phyloP scores from a whole-genome alignment of 2,797 vertebrate genomes.

The Oreonectes daqikongensis region DNA sequence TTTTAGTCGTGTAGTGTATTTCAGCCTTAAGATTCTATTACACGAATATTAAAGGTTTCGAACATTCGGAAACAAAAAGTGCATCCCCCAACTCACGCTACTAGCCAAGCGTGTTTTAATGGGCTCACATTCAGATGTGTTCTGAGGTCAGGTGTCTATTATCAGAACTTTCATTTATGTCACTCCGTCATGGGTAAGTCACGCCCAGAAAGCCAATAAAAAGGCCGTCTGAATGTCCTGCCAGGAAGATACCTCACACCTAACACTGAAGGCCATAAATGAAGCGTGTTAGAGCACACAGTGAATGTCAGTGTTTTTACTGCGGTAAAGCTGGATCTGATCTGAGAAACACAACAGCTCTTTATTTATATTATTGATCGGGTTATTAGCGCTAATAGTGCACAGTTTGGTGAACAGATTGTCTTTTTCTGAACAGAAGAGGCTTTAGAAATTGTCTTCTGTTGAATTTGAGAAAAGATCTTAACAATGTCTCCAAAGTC shows the following conservation, averaged over 20 bases:
- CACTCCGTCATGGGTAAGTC: slow-evolving; percentile 8
- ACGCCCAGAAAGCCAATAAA: slow-evolving; percentile 51
- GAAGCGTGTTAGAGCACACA: slow-evolving; percentile 16
- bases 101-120: too few species aligned
- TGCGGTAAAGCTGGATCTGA: too few species aligned
- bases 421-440: too few species aligned
- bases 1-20: too few species aligned
- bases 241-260: slow-evolving; percentile 30
- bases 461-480: too few species aligned
- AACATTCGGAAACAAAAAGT: too few species aligned
- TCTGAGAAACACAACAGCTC: neutral
- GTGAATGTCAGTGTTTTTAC: slow-evolving; percentile 9
- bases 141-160: slow-evolving; percentile 24
- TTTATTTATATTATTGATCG: slow-evolving; percentile 9
- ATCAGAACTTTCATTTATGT: slow-evolving; percentile 37
- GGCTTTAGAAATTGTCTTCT: too few species aligned
- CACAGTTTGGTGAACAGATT: neutral
- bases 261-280: slow-evolving; percentile 49
- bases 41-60: too few species aligned
- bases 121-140: neutral
- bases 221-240: slow-evolving; percentile 46
- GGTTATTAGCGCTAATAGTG: neutral
- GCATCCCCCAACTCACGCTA: too few species aligned
- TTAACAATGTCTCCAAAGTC: neutral
- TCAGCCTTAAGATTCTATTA: too few species aligned